phyloP scores from a whole-genome alignment of 2,888 invertebrate genomes.

The Drosophila neonasuta region DNA sequence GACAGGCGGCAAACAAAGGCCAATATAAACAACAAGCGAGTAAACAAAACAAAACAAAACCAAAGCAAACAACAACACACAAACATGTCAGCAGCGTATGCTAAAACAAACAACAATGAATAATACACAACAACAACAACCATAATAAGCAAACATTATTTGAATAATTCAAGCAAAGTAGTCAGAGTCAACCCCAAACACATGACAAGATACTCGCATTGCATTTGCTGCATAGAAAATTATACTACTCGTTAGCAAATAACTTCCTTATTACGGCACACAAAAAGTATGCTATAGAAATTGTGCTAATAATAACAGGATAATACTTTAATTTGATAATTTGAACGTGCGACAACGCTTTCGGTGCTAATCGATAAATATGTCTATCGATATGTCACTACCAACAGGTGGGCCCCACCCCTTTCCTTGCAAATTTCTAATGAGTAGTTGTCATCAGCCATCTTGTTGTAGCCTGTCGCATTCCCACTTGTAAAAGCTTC shows the following conservation, averaged over 20 bases:
- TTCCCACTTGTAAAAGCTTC: constrained; percentile 7
- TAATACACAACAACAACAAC: constrained; percentile 27
- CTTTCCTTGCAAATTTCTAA: neutral
- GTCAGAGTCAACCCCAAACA: constrained; percentile 18
- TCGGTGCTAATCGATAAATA: neutral
- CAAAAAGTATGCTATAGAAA: constrained; percentile 40
- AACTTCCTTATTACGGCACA: neutral
- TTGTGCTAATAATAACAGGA: neutral
- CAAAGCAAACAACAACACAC: constrained; percentile 32
- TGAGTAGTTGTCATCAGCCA: constrained; percentile 3
- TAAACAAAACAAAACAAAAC: constrained; percentile 41
- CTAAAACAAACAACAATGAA: constrained; percentile 29
- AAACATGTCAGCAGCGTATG: constrained; percentile 42
- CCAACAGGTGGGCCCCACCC: neutral
- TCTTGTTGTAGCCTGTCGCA: neutral
- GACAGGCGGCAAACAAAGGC: constrained; percentile 42
- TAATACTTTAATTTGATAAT: neutral
- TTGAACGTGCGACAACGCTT: neutral
- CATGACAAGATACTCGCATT: constrained; percentile 1
- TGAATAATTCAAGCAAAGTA: constrained; percentile 60
- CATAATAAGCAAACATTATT: constrained; percentile 42
- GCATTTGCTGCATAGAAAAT: neutral
- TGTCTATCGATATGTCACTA: neutral
- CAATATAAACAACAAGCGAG: constrained; percentile 23
- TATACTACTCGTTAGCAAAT: constrained; percentile 1